Percentiles rank a stretch among this genome's conserved stretches.
Evolutionary conservation across 2,888 invertebrate genomes (phyloP).

Genomic region (Agrochola circellaris): DNA sequence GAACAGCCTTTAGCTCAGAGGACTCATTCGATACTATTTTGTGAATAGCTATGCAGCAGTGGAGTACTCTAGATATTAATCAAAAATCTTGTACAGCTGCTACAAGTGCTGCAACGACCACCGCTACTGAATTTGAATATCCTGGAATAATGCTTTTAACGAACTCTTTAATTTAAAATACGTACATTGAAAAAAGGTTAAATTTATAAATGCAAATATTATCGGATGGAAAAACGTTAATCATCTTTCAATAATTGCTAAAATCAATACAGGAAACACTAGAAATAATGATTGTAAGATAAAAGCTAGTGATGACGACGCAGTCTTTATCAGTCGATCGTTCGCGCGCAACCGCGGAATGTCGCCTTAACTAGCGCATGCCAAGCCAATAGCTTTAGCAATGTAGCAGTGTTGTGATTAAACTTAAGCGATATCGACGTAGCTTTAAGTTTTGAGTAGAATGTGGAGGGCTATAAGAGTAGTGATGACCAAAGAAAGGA

Average conservation of each 20-base stretch:
- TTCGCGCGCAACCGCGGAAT: conserved; percentile 41
- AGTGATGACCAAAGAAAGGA: no score
- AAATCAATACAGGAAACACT: conserved; percentile 19
- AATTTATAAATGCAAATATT: not conserved
- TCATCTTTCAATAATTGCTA: not conserved
- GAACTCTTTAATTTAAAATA: not conserved
- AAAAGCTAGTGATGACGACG: conserved; percentile 22
- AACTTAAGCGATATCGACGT: conserved; percentile 22
- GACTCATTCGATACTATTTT: not conserved
- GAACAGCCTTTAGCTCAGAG: not conserved
- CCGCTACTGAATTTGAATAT: not conserved
- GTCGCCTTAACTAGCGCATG: conserved; percentile 45
- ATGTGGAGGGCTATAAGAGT: no score
- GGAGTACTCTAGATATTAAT: no score
- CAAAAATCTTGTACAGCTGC: not conserved
- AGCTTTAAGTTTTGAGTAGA: not conserved
- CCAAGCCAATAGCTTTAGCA: conserved; percentile 44
- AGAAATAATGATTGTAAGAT: conserved; percentile 12
- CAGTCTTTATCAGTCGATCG: conserved; percentile 44
- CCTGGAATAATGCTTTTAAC: not conserved
- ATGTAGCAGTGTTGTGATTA: conserved; percentile 35
- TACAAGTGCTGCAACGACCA: not conserved
- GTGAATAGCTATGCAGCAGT: not conserved
- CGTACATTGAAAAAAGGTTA: not conserved
- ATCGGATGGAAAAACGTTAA: no score